Evolutionary conservation across 2,888 invertebrate genomes (phyloP).

Genomic region (Schrankia costaestrigalis): DNA sequence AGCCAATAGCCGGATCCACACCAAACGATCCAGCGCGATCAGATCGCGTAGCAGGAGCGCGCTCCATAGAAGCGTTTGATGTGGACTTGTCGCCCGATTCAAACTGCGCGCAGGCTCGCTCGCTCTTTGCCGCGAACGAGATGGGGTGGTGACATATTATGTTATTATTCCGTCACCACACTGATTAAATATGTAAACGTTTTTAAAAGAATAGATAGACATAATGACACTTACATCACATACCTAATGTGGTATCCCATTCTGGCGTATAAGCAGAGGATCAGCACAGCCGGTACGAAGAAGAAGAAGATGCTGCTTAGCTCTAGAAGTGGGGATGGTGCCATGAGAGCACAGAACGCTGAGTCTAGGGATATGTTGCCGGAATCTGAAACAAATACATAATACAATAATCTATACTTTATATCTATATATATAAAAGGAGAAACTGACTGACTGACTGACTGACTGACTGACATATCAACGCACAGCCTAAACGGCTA

Average conservation of each 20-base stretch:
- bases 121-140: no score
- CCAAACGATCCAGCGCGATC: no score
- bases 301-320: conserved; percentile 91
- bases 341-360: conserved; percentile 89
- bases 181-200: no score
- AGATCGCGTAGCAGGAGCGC: no score
- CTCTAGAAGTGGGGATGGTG: conserved; percentile 87
- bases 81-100: no score
- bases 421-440: background rate
- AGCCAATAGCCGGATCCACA: no score
- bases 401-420: background rate
- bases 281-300: conserved; percentile 85
- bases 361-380: conserved; percentile 84
- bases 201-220: no score
- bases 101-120: no score
- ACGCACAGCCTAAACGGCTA: no score
- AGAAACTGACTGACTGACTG: background rate
- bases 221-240: conserved; percentile 6
- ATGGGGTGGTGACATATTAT: no score
- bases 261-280: conserved; percentile 87
- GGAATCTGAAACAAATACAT: conserved; percentile 48
- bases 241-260: conserved; percentile 87
- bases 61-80: no score
- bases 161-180: no score
- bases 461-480: background rate